Evolutionary conservation across 2,888 invertebrate species (phyloP).

Genomic region (Adelognathus sp.): DNA sequence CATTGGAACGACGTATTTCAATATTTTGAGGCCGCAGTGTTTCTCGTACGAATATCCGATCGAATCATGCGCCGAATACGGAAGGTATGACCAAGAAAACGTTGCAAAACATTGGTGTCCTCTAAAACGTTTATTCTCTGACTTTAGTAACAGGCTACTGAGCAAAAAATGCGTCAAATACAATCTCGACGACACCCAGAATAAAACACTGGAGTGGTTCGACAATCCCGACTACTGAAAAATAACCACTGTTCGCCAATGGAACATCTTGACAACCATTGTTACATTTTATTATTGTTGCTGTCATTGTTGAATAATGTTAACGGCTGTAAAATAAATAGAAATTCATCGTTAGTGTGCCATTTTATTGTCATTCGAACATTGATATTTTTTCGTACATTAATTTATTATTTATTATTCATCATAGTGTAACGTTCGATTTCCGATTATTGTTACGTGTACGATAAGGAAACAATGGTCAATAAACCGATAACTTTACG

Average conservation of each 20-base stretch:
- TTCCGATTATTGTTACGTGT: not conserved
- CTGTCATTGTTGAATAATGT: not conserved
- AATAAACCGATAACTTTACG: slow-evolving; percentile 1
- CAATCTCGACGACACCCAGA: slow-evolving; percentile 81
- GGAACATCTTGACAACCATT: not conserved
- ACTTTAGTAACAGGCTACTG: slow-evolving; percentile 36
- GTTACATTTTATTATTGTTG: not conserved
- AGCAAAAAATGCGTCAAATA: slow-evolving; percentile 83
- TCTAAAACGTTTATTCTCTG: slow-evolving; percentile 23
- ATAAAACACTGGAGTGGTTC: slow-evolving; percentile 85
- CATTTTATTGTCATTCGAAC: not conserved
- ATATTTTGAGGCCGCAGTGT: slow-evolving; percentile 88
- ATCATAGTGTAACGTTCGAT: too few relatives aligned
- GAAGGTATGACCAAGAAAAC: slow-evolving; percentile 63
- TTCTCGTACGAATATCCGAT: slow-evolving; percentile 81
- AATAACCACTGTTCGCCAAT: not conserved
- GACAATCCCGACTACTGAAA: slow-evolving; percentile 77
- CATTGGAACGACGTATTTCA: slow-evolving; percentile 88
- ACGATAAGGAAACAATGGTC: not conserved
- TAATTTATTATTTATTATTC: not conserved
- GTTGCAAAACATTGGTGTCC: not conserved
- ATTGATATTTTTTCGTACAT: not conserved
- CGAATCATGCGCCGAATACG: slow-evolving; percentile 60
- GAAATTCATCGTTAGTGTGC: not conserved
- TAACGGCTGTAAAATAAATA: not conserved